A percentile compares a stretch with the other conserved stretches of the same genome.
Conservation (phyloP, 1,140 invertebrate species). For the Pinna nobilis region DNA sequence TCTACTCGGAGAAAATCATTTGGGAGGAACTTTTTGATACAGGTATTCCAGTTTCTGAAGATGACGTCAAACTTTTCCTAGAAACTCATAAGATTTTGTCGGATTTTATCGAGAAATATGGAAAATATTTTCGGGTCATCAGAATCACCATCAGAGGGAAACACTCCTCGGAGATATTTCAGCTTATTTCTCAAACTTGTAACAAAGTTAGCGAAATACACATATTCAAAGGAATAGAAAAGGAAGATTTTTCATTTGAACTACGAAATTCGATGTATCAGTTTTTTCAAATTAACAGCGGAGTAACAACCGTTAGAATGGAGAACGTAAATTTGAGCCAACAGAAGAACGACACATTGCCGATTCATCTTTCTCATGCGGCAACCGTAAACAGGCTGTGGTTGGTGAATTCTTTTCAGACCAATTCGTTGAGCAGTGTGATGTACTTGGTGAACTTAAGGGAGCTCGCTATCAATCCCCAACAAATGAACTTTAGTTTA, state of each 20-base stretch:
- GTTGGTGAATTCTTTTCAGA: conserved; percentile 34
- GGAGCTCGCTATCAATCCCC: conserved; percentile 32
- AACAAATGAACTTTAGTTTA: conserved; percentile 39
- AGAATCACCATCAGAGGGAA: background rate
- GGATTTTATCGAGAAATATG: conserved; percentile 17
- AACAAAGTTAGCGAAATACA: conserved; percentile 1
- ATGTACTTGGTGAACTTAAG: conserved; percentile 33
- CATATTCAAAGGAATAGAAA: conserved; percentile 12
- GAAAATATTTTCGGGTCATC: conserved; percentile 7
- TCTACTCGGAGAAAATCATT: conserved; percentile 14
- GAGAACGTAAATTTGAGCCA: conserved; percentile 5
- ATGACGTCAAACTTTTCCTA: conserved; percentile 13
- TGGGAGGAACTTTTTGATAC: conserved; percentile 23
- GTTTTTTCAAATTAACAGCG: conserved; percentile 14
- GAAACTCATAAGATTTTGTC: conserved; percentile 14
- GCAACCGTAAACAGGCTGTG: conserved; percentile 24
- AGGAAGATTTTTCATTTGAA: background rate
- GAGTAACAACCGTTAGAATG: background rate
- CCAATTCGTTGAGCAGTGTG: conserved; percentile 27
- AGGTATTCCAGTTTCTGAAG: conserved; percentile 9
- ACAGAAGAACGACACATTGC: conserved; percentile 17
- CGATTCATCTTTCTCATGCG: conserved; percentile 13
- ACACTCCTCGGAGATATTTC: background rate
- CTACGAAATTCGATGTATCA: background rate
- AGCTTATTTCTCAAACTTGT: background rate